These are phyloP conservation scores for Scolanthus callimorphus DNA, from an alignment of 92 coral and sea anemone species.

Conservation along the genomic window DNA sequence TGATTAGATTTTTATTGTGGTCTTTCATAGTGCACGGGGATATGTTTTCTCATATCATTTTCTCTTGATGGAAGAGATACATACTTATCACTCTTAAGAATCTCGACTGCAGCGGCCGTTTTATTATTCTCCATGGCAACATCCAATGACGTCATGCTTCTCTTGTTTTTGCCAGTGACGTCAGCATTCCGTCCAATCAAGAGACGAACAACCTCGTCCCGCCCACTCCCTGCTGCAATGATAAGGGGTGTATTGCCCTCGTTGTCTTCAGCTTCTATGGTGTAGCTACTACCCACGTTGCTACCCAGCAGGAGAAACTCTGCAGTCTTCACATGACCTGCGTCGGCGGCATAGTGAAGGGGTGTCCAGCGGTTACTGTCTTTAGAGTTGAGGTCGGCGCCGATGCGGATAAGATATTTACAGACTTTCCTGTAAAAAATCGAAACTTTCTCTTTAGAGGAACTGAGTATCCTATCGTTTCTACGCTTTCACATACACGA, in stretches of 20 bases:
- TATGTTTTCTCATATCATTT: no score
- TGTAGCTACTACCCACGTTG: conserved; percentile 5
- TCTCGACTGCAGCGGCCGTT: conserved; percentile 51
- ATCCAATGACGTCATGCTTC: conserved; percentile 57
- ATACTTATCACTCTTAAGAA: conserved; percentile 61
- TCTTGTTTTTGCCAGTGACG: conserved; percentile 38
- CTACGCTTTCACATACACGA: no score
- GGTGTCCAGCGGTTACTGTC: conserved; percentile 76
- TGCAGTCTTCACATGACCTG: conserved; percentile 47
- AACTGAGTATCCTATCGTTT: no score
- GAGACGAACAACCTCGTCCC: conserved; percentile 30
- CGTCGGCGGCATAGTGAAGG: conserved; percentile 60
- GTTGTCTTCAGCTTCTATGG: conserved; percentile 44
- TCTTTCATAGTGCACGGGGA: no score
- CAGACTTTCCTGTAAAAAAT: conserved; percentile 43
- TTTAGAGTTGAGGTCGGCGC: conserved; percentile 55
- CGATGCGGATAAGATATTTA: conserved; percentile 32
- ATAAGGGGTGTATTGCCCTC: conserved; percentile 64
- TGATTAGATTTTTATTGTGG: no score
- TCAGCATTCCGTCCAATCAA: conserved; percentile 52
- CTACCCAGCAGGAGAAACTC: conserved; percentile 27
- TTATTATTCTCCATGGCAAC: conserved; percentile 64
- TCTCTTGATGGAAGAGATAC: no score
- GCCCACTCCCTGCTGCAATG: conserved; percentile 56
- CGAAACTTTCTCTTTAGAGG: no score